phyloP scores from a whole-genome alignment of 2,888 invertebrate species.

The Papilio demoleus region DNA sequence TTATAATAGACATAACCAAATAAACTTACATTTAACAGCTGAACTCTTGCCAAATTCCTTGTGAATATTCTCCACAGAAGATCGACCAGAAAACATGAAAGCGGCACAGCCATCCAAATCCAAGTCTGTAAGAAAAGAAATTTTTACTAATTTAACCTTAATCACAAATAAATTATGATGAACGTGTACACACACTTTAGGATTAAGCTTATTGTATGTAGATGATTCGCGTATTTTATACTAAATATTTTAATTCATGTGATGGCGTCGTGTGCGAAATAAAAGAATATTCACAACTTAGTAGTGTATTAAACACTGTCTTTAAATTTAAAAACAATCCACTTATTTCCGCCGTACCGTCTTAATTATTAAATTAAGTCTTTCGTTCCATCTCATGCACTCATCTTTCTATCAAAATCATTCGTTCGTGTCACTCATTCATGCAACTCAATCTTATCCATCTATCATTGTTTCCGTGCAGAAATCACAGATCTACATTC shows the following conservation, averaged over 20 bases:
- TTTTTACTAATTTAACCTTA: constrained; percentile 30
- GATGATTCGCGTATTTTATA: background rate
- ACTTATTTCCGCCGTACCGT: no score
- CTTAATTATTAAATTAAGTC: no score
- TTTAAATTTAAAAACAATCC: no score
- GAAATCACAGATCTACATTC: no score
- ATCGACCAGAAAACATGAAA: constrained; percentile 68
- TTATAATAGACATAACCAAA: background rate
- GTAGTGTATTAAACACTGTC: no score
- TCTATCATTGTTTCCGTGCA: no score
- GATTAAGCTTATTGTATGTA: constrained; percentile 1
- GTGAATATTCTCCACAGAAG: constrained; percentile 72
- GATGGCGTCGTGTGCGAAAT: no score
- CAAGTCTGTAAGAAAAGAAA: constrained; percentile 67
- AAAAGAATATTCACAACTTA: no score
- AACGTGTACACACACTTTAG: background rate
- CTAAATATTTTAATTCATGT: no score
- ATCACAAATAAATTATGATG: constrained; percentile 25
- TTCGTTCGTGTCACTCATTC: no score
- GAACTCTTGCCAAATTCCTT: constrained; percentile 65
- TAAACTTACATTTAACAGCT: constrained; percentile 67
- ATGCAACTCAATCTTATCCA: background rate
- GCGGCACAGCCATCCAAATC: constrained; percentile 73
- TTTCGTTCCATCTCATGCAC: no score
- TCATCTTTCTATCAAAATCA: no score